Evolutionary conservation across 1,140 invertebrate species (phyloP).

Genomic region (Asobara japonica): DNA sequence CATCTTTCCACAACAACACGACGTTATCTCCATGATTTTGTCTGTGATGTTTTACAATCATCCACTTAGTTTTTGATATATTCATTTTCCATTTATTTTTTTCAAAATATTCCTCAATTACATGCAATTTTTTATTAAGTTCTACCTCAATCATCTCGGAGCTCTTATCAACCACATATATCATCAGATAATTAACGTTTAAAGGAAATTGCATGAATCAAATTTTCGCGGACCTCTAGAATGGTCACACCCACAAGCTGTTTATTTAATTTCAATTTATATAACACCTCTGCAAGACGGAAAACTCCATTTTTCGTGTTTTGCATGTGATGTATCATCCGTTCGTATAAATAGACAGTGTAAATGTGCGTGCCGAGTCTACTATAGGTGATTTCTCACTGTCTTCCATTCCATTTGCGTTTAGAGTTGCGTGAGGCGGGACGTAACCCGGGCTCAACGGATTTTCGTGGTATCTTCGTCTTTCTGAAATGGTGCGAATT

Average conservation of each 20-base stretch:
- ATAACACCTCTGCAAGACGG: not conserved
- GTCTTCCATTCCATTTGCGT: conserved; percentile 38
- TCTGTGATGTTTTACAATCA: conserved; percentile 10
- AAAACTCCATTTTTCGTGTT: too few species aligned
- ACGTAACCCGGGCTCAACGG: conserved; percentile 24
- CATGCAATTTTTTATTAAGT: conserved; percentile 18
- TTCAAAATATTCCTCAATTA: conserved; percentile 15
- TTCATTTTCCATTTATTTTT: conserved; percentile 30
- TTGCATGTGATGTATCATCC: not conserved
- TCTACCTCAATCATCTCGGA: not conserved
- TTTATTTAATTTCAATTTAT: not conserved
- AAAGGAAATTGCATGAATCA: too few species aligned
- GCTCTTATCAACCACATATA: conserved; percentile 13
- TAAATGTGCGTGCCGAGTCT: conserved; percentile 28
- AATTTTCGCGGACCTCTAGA: too few species aligned
- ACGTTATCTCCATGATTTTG: not conserved
- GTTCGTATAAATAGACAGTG: conserved; percentile 20
- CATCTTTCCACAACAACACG: not conserved
- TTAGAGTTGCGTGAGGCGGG: conserved; percentile 22
- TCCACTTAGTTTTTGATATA: conserved; percentile 16
- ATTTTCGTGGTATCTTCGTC: conserved; percentile 31
- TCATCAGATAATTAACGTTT: conserved; percentile 29
- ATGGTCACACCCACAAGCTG: too few species aligned
- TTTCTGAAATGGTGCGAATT: conserved; percentile 37
- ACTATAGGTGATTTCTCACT: conserved; percentile 36